Percentiles rank a stretch among this genome's conserved stretches.
Conservation (phyloP, 2,797 vertebrate genomes). For the Sebastes glaucus region DNA sequence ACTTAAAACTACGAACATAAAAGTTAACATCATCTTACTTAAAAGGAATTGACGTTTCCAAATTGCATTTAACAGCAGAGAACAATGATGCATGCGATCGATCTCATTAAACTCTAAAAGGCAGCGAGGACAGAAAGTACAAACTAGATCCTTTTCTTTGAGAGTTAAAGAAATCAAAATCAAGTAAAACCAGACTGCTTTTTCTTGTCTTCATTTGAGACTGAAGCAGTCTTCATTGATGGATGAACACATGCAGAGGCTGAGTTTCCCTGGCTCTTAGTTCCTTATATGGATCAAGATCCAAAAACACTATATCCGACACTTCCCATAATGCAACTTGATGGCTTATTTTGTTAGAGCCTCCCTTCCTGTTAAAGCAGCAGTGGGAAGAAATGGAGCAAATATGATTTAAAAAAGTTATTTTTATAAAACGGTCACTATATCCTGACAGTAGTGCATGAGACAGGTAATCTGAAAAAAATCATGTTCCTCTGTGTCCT, state of each 20-base stretch:
- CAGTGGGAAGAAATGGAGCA: fast-evolving
- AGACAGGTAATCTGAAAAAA: too few species aligned
- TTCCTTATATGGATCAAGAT: neutral
- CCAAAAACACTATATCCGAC: neutral
- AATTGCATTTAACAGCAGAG: neutral
- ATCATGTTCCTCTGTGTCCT: too few species aligned
- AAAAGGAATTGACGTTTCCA: neutral
- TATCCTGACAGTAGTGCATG: too few species aligned
- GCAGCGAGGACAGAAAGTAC: neutral
- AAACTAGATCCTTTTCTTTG: too few species aligned
- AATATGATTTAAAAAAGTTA: too few species aligned
- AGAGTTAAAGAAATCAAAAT: neutral
- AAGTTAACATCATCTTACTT: neutral
- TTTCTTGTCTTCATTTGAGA: neutral
- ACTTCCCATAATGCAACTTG: neutral
- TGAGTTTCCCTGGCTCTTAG: neutral
- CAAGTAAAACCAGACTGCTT: neutral
- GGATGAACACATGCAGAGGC: neutral
- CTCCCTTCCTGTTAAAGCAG: too few species aligned
- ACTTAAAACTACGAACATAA: neutral
- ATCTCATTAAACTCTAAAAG: neutral
- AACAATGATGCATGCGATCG: neutral
- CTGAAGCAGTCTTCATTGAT: neutral
- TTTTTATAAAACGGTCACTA: too few species aligned
- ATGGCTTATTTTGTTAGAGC: too few species aligned